Conservation (phyloP, 2,888 invertebrate genomes). For the Didymodactylos carnosus region DNA sequence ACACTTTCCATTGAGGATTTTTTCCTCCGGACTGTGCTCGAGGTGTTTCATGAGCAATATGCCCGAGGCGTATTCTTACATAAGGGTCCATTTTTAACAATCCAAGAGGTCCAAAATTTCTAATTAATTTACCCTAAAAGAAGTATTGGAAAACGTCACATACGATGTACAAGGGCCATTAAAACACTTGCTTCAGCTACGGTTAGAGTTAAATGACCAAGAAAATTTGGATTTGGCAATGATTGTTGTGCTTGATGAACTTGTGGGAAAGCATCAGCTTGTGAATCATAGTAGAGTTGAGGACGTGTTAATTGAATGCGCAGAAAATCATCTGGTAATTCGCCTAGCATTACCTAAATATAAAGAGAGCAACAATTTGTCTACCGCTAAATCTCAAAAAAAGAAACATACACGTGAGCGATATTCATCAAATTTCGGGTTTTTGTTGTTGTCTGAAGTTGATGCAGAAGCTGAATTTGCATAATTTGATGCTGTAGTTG, state of each 20-base stretch:
- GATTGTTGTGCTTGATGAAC: background rate
- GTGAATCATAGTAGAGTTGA: background rate
- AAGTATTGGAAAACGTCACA: no score
- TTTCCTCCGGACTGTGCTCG: slow-evolving; percentile 83
- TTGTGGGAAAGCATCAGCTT: background rate
- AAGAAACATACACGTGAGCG: background rate
- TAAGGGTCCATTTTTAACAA: slow-evolving; percentile 64
- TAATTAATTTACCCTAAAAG: slow-evolving; percentile 57
- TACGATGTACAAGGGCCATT: background rate
- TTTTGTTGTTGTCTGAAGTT: background rate
- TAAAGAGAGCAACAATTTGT: background rate
- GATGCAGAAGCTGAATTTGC: no score
- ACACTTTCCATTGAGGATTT: slow-evolving; percentile 57
- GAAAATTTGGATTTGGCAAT: background rate
- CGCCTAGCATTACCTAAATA: background rate
- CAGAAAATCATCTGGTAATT: background rate
- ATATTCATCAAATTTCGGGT: background rate
- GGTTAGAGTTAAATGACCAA: background rate
- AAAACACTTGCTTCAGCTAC: background rate
- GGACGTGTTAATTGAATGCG: background rate
- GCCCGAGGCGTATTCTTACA: slow-evolving; percentile 70
- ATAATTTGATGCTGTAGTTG: background rate
- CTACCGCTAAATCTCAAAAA: background rate
- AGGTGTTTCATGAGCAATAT: slow-evolving; percentile 81
- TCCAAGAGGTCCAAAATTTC: slow-evolving; percentile 77